phyloP scores from a whole-genome alignment of 2,888 invertebrate species.

The Agonopterix alstromeriana region DNA sequence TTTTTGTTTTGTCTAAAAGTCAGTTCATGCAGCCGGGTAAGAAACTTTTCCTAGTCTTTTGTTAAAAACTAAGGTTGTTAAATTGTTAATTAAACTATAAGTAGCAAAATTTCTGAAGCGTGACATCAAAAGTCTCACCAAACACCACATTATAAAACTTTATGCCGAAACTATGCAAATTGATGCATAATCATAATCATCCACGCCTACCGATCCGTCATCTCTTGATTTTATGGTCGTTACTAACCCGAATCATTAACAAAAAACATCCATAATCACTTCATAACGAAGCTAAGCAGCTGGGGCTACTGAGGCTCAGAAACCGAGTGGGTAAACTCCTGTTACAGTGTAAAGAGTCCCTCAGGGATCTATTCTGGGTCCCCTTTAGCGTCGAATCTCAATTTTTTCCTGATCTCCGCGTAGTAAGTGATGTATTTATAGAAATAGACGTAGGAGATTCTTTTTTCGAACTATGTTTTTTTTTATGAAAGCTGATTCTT shows the following conservation, averaged over 20 bases:
- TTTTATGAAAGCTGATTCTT: slow-evolving; percentile 37
- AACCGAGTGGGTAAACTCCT: slow-evolving; percentile 42
- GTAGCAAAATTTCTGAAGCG: slow-evolving; percentile 2
- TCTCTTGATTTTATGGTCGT: slow-evolving; percentile 2
- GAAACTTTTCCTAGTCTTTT: slow-evolving; percentile 1
- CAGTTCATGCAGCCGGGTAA: too few relatives aligned
- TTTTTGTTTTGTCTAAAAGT: slow-evolving; percentile 4
- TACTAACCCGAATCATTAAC: slow-evolving; percentile 1
- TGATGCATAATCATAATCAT: not conserved
- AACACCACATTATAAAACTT: not conserved
- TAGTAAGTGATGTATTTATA: slow-evolving; percentile 67
- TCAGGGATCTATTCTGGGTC: slow-evolving; percentile 70
- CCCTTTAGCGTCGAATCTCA: slow-evolving; percentile 41
- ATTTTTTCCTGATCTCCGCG: slow-evolving; percentile 34
- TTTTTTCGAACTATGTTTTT: slow-evolving; percentile 18
- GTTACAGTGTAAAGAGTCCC: slow-evolving; percentile 62
- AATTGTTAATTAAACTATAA: not conserved
- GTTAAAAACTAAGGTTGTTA: not conserved
- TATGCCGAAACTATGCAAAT: slow-evolving; percentile 1
- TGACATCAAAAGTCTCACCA: too few relatives aligned
- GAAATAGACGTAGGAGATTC: slow-evolving; percentile 54
- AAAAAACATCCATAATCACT: slow-evolving; percentile 8
- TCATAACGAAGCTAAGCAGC: slow-evolving; percentile 10
- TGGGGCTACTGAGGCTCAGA: slow-evolving; percentile 11
- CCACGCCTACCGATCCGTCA: not conserved